These are phyloP conservation scores for Thunnus maccoyii DNA, from an alignment of 2,113 vertebrate genomes.

Conservation along the genomic window DNA sequence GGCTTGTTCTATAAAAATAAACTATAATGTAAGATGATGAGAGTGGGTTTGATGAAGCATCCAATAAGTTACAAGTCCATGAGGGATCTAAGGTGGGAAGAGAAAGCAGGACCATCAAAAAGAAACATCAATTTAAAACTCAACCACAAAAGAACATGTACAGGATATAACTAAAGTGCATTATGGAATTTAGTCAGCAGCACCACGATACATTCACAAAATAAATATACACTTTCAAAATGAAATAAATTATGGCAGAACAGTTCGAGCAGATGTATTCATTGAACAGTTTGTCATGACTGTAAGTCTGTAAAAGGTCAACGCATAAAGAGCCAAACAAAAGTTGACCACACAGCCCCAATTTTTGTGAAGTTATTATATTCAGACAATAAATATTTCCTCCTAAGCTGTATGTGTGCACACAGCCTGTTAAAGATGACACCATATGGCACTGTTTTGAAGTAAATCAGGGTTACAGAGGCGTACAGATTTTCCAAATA, in stretches of 20 bases:
- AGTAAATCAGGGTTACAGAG: slow-evolving; percentile 45
- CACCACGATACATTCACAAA: slow-evolving; percentile 96
- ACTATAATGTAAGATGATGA: slow-evolving; percentile 56
- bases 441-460: slow-evolving; percentile 34
- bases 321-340: slow-evolving; percentile 38
- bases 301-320: slow-evolving; percentile 41
- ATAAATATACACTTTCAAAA: slow-evolving; percentile 93
- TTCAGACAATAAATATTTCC: slow-evolving; percentile 66
- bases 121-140: slow-evolving; percentile 57
- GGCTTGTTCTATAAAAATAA: slow-evolving; percentile 69
- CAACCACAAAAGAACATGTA: slow-evolving; percentile 78
- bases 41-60: slow-evolving; percentile 61
- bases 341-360: slow-evolving; percentile 22
- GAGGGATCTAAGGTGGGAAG: slow-evolving; percentile 45
- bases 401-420: slow-evolving; percentile 31
- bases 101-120: slow-evolving; percentile 63
- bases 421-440: slow-evolving; percentile 39
- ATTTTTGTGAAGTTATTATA: slow-evolving; percentile 39
- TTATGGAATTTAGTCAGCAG: slow-evolving; percentile 94
- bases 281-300: slow-evolving; percentile 52
- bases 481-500: slow-evolving; percentile 66
- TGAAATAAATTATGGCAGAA: slow-evolving; percentile 92
- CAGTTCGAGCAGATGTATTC: slow-evolving; percentile 61
- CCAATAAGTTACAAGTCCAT: slow-evolving; percentile 73
- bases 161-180: slow-evolving; percentile 91